These are phyloP conservation scores for Chaetorhynchus papuensis DNA, from an alignment of 2,113 vertebrate genomes.

Conservation along the genomic window DNA sequence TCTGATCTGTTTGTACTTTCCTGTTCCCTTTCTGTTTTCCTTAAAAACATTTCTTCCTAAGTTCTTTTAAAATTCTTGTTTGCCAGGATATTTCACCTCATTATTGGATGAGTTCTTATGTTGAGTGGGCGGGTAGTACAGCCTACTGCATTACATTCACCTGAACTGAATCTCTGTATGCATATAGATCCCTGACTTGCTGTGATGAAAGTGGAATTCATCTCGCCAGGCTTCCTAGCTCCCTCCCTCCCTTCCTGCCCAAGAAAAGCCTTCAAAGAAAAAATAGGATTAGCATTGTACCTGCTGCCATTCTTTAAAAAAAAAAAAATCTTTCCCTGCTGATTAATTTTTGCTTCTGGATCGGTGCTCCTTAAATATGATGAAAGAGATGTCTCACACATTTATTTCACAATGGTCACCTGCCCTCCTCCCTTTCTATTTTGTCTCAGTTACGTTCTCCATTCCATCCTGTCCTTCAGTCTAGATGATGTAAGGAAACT, in stretches of 20 bases:
- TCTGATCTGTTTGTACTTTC: not conserved
- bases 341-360: not conserved
- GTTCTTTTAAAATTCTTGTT: not conserved
- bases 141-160: not conserved
- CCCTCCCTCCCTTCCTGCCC: not conserved
- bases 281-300: not conserved
- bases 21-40: not conserved
- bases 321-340: not conserved
- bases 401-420: conserved; percentile 10
- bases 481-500: not conserved
- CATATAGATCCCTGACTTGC: not conserved
- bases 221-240: not conserved
- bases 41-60: not conserved
- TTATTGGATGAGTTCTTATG: not conserved
- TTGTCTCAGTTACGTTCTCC: not conserved
- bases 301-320: not conserved
- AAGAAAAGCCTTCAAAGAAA: not conserved
- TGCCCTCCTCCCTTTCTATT: not conserved
- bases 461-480: not conserved
- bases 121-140: not conserved
- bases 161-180: not conserved
- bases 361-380: not conserved
- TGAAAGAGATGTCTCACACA: not conserved
- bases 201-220: conserved; percentile 19
- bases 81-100: not conserved